Percentiles rank a stretch among this genome's conserved stretches.
Evolutionary conservation across 2,113 vertebrate species (phyloP).

Genomic region (Myrmophylax atrothorax): DNA sequence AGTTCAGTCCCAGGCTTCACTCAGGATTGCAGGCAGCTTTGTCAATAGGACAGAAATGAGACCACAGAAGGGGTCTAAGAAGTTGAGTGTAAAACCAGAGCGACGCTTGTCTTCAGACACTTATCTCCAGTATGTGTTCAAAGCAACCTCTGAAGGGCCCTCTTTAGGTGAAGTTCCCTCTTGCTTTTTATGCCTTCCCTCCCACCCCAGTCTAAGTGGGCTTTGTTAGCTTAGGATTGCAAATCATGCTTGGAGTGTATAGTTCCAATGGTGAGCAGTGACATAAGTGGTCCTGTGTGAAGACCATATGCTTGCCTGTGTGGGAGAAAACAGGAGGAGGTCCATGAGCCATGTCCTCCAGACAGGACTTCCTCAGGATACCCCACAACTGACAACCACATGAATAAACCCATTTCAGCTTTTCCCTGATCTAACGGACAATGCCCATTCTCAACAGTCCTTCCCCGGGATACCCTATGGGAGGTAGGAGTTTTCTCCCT

Average conservation of each 20-base stretch:
- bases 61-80: fast-evolving
- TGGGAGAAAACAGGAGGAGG: neutral
- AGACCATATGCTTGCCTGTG: fast-evolving
- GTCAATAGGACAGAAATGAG: neutral
- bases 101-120: neutral
- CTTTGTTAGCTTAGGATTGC: neutral
- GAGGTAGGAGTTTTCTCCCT: neutral
- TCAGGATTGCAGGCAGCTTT: fast-evolving
- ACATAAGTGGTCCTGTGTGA: fast-evolving
- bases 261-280: neutral
- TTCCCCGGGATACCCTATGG: fast-evolving
- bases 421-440: neutral
- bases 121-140: fast-evolving
- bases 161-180: neutral
- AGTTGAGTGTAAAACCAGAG: neutral
- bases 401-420: neutral
- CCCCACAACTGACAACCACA: neutral
- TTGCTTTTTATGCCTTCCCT: neutral
- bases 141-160: neutral
- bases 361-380: neutral
- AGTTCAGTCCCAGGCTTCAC: neutral
- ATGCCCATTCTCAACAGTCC: neutral
- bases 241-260: neutral
- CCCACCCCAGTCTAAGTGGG: no score
- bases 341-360: neutral